Conservation (phyloP, 2,888 invertebrate genomes). For the Flexamia atlantica region DNA sequence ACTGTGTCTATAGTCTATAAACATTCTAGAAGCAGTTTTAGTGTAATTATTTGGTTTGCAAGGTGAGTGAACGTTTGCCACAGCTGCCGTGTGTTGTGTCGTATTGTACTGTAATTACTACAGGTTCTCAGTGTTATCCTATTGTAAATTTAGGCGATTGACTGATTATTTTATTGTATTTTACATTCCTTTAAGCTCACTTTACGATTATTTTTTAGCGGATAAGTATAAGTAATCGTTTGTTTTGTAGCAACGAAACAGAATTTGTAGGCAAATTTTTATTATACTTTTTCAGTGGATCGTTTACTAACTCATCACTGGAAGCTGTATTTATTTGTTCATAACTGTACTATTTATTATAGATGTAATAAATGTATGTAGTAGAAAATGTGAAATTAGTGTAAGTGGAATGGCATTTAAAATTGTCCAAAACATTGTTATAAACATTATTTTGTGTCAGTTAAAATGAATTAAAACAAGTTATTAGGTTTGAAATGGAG, state of each 20-base stretch:
- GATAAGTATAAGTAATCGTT: not conserved
- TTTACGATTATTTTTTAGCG: constrained; percentile 5
- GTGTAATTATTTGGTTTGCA: not conserved
- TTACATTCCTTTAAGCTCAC: constrained; percentile 40
- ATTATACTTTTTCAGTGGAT: not conserved
- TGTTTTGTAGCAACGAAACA: constrained; percentile 33
- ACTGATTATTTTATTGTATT: constrained; percentile 34
- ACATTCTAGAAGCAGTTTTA: not conserved
- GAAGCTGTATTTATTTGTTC: constrained; percentile 17
- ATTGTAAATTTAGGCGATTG: constrained; percentile 34
- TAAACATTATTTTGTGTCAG: not conserved
- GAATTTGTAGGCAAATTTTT: not conserved
- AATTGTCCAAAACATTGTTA: not conserved
- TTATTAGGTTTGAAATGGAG: not conserved
- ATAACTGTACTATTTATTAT: constrained; percentile 35
- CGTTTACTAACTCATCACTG: not conserved
- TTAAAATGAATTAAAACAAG: no score
- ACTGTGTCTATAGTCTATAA: not conserved
- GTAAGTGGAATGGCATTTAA: constrained; percentile 7
- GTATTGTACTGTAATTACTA: not conserved
- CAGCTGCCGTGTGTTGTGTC: constrained; percentile 13
- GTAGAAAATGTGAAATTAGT: not conserved
- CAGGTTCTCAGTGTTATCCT: constrained; percentile 34
- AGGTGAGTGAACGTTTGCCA: constrained; percentile 1
- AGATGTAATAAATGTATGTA: constrained; percentile 28